These are phyloP conservation scores for Nymphalis io DNA, from an alignment of 1,140 invertebrate species.

Conservation along the genomic window DNA sequence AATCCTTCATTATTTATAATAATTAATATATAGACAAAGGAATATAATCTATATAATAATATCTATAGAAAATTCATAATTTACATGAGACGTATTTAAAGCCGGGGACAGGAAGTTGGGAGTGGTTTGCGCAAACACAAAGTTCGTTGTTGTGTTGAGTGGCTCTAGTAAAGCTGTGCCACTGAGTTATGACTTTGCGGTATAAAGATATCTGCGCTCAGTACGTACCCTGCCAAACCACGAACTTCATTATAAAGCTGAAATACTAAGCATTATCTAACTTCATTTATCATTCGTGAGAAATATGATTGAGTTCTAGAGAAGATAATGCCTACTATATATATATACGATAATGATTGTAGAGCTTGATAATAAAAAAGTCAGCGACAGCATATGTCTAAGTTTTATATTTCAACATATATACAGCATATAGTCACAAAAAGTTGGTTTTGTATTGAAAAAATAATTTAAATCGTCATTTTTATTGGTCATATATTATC, in stretches of 20 bases:
- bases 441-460: too few relatives aligned
- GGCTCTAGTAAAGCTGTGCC: slow-evolving; percentile 21
- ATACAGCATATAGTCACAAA: too few relatives aligned
- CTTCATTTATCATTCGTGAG: background rate
- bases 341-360: too few relatives aligned
- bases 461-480: too few relatives aligned
- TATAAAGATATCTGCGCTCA: slow-evolving; percentile 13
- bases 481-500: too few relatives aligned
- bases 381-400: too few relatives aligned
- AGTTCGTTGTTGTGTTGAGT: slow-evolving; percentile 28
- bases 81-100: slow-evolving; percentile 11
- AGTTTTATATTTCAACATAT: too few relatives aligned
- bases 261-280: background rate
- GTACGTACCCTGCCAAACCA: background rate
- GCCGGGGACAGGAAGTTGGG: slow-evolving; percentile 17
- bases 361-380: too few relatives aligned
- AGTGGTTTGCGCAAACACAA: slow-evolving; percentile 19
- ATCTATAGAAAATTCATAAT: slow-evolving; percentile 21
- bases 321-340: too few relatives aligned
- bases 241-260: slow-evolving; percentile 7
- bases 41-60: background rate
- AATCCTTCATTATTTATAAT: too few relatives aligned
- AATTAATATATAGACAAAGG: too few relatives aligned
- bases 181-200: slow-evolving; percentile 25
- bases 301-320: too few relatives aligned